Base-by-base conservation (phyloP, 2,888 invertebrate species). In the Rotaria socialis region DNA sequence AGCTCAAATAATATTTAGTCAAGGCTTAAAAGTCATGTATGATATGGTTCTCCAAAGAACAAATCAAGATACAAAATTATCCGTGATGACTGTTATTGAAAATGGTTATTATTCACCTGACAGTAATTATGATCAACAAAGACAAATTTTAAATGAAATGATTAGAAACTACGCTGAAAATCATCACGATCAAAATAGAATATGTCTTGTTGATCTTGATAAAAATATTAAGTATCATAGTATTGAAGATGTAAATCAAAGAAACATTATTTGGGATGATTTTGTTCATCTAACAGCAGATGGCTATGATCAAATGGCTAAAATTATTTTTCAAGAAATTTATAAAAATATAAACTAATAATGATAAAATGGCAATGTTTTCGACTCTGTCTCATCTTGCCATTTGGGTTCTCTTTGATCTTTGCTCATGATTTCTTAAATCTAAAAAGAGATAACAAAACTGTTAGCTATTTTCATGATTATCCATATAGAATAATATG, bases 321-420 rank as follows among this genome's bases (percentile, higher is more conserved):
- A 56, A 24, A 10, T 56, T 22, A 56, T 56, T 56, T 56, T 56
- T 56, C 22, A 56, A 56, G 10, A 56, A 24, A 24, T 56, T 56
- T 56, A 24, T 56, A 22, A 56, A 8, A 56, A 56, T 24, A 56
- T 56, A 22, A 56, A 56, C 7, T 24, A 56, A 56, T 8, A 24
- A 56, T 0, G 94, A 95, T 0, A 97, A 97, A 90, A 92, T 50
- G 35, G 35, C 35, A 35, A 35, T 35, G 35, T 35, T 35, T 35
- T 35, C 35, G 35, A 35, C 35, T 50, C 50, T 14, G 8, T 50
- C 14, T 50, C 50, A 50, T 50, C 50, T 50, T 50, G 35, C 35
- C 35, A 35, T 35, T 35, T 35, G 35, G 35, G 35, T 35, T 35
- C 35, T 35, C 35, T 35, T 35, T 35, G 35, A 2, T 35, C 35